Base-by-base conservation (phyloP, 2,113 vertebrate genomes). In the Acinonyx jubatus region DNA sequence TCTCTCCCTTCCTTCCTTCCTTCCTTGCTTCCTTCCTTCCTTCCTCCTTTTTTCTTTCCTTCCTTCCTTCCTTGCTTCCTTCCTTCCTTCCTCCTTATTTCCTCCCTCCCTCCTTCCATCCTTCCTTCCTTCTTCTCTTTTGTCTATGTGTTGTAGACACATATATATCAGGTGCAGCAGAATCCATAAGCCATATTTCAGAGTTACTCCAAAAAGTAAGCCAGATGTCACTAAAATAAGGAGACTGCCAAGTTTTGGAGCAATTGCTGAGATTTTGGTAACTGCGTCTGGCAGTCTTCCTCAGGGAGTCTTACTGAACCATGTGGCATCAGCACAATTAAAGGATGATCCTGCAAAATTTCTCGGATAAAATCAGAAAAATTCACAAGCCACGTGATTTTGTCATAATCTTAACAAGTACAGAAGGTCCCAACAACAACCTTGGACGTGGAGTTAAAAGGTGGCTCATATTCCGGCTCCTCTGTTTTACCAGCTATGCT, bases 1-100 rank as follows among this genome's bases (percentile, higher is more conserved):
- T 21, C 4, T 36, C n/a, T n/a, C n/a, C n/a, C n/a, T 63, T 63
- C 6, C 27, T 12, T 33, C 29, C 11, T 31, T 65, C 18, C 29
- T 63, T n/a, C 11, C 25, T 33, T 15, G 2, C 38, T 0, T 36
- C 63, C 1, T 4, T 1, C 1, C 6, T 15, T 38, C 1, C 7
- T 55, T 23, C 7, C 13, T 19, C 33, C 10, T 27, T 29, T 13
- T 45, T 0, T 21, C 4, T 36, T 63, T 63, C 6, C 27, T 12
- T 33, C 29, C 11, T 31, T 65, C 18, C 29, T 63, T n/a, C 11
- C 25, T 33, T 15, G 2, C 38, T 0, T 36, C 9, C 18, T 33
- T 85, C 6, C 33, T 8, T 38, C 36, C 76, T 1, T 27, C 3
- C 38, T 71, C 5, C 25, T 11, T 48, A 13, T 9, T 36, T 63